These are phyloP conservation scores for Varroa destructor DNA, from an alignment of 1,140 invertebrate species.

Conservation along the genomic window DNA sequence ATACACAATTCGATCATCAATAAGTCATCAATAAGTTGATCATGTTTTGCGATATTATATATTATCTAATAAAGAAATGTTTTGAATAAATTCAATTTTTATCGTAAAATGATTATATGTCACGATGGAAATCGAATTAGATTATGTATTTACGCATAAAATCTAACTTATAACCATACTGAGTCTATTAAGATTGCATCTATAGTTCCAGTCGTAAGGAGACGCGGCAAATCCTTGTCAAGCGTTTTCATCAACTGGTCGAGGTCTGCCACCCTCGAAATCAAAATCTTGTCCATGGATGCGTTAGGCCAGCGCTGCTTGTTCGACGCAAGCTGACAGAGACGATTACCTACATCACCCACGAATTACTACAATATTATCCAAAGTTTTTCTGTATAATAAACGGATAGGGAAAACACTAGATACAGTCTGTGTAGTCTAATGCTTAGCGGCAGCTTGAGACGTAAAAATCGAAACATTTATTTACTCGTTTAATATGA, in stretches of 20 bases:
- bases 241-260: neutral
- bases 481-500: no score
- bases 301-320: neutral
- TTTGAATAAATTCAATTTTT: no score
- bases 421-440: neutral
- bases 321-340: neutral
- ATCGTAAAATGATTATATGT: no score
- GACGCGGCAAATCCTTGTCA: neutral
- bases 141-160: no score
- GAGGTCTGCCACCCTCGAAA: neutral
- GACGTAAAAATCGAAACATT: neutral
- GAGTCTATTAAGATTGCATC: neutral
- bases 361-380: no score
- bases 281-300: conserved; percentile 13
- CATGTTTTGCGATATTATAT: no score
- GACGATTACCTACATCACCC: neutral
- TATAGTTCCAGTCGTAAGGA: neutral
- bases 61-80: no score
- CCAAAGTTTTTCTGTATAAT: neutral
- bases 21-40: no score
- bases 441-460: neutral
- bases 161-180: no score
- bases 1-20: no score
- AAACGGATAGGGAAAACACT: neutral
- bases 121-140: no score